These are phyloP conservation scores for Leucophora obtusa DNA, from an alignment of 2,888 invertebrate genomes.

Conservation along the genomic window DNA sequence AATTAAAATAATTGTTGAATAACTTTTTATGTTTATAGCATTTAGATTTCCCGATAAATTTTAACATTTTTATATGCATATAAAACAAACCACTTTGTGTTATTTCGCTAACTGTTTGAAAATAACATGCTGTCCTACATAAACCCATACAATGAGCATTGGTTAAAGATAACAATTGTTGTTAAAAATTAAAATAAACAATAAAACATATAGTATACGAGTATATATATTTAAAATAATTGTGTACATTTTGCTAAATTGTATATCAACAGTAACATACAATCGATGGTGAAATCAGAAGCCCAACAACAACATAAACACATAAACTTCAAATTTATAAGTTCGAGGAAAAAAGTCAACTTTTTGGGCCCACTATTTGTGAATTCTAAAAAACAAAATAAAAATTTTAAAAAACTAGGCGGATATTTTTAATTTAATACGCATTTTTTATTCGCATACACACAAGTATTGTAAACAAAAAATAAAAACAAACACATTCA, in stretches of 20 bases:
- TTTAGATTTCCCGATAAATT: too few relatives aligned
- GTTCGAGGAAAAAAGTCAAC: background rate
- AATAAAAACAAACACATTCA: background rate
- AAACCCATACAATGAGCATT: slow-evolving; percentile 8
- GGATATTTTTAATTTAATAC: slow-evolving; percentile 56
- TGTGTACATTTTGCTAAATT: slow-evolving; percentile 17
- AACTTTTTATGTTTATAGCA: too few relatives aligned
- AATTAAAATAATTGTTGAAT: too few relatives aligned
- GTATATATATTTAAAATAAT: slow-evolving; percentile 36
- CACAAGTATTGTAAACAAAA: background rate
- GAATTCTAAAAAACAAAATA: slow-evolving; percentile 60
- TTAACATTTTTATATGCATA: too few relatives aligned
- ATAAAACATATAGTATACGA: too few relatives aligned
- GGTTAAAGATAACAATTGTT: slow-evolving; percentile 54
- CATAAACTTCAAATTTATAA: background rate
- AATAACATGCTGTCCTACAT: background rate
- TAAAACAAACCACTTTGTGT: too few relatives aligned
- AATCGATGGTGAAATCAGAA: background rate
- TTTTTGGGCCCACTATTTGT: background rate
- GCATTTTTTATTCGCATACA: slow-evolving; percentile 25
- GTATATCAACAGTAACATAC: background rate
- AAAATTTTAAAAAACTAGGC: slow-evolving; percentile 59
- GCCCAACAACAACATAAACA: background rate
- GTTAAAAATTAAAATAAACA: slow-evolving; percentile 27
- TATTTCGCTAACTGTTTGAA: too few relatives aligned